A percentile compares a stretch with the other conserved stretches of the same genome.
Evolutionary conservation across 2,888 invertebrate genomes (phyloP).

Genomic region (Ectemnius cavifrons): DNA sequence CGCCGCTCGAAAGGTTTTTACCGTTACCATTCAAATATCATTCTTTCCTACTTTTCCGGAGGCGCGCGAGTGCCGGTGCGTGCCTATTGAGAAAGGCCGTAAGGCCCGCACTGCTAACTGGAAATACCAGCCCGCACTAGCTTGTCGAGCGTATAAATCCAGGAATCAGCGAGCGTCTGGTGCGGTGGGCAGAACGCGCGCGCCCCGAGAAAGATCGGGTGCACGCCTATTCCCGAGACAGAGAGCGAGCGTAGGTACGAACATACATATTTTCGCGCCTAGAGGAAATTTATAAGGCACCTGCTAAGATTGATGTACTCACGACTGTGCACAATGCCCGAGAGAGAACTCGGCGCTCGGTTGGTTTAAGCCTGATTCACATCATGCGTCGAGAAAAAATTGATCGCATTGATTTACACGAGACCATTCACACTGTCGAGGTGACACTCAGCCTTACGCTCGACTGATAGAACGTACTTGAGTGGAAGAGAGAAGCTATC

Average conservation of each 20-base stretch:
- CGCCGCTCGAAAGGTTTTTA: neutral
- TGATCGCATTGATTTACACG: too few relatives aligned
- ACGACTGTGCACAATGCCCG: neutral
- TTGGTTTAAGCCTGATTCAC: too few relatives aligned
- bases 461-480: neutral
- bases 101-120: neutral
- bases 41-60: neutral
- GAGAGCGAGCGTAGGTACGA: neutral
- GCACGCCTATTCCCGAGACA: neutral
- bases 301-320: neutral
- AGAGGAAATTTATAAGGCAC: slow-evolving; percentile 6
- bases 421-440: too few relatives aligned
- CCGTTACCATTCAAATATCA: slow-evolving; percentile 9
- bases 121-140: neutral
- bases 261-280: neutral
- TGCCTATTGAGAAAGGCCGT: neutral
- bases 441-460: neutral
- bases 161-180: neutral
- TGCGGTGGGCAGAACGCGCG: neutral
- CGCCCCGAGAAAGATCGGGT: neutral
- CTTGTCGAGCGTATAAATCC: neutral
- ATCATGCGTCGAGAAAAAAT: too few relatives aligned
- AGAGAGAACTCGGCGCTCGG: neutral
- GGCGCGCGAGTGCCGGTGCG: too few relatives aligned
- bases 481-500: neutral